Evolutionary conservation across 2,888 invertebrate genomes (phyloP).

Genomic region (Lasius fuliginosus): DNA sequence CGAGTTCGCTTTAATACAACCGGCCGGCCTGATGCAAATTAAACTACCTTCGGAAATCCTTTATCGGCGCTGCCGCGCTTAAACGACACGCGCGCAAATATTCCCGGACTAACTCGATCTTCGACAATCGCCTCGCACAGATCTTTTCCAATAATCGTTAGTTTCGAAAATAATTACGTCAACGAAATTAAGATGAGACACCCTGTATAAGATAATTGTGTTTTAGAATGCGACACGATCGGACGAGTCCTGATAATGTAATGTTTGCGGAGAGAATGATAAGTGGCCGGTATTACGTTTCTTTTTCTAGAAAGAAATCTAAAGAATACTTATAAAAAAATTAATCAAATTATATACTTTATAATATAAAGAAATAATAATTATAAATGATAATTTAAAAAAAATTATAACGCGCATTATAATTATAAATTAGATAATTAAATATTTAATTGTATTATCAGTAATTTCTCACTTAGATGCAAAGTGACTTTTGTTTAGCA

Average conservation of each 20-base stretch:
- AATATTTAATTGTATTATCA: not conserved
- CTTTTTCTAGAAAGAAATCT: not conserved
- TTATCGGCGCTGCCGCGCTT: conserved; percentile 39
- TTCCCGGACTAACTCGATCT: conserved; percentile 36
- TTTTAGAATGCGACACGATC: not conserved
- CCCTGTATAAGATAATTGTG: not conserved
- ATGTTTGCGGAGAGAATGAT: not conserved
- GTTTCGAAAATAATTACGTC: not conserved
- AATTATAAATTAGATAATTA: not conserved
- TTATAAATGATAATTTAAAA: no score
- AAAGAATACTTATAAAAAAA: not conserved
- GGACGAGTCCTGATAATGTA: not conserved
- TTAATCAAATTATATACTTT: not conserved
- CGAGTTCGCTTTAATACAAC: conserved; percentile 72
- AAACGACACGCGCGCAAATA: conserved; percentile 42
- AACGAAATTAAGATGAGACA: conserved; percentile 1
- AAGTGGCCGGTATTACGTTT: not conserved
- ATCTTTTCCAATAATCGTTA: conserved; percentile 16
- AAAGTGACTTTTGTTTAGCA: conserved; percentile 23
- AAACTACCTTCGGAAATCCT: conserved; percentile 65
- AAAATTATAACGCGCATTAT: not conserved
- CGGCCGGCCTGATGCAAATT: conserved; percentile 79
- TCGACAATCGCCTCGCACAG: conserved; percentile 2
- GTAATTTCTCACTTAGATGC: not conserved
- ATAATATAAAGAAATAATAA: not conserved